Evolutionary conservation across 1,140 invertebrate genomes (phyloP).

Genomic region (Platyscapa corneri): DNA sequence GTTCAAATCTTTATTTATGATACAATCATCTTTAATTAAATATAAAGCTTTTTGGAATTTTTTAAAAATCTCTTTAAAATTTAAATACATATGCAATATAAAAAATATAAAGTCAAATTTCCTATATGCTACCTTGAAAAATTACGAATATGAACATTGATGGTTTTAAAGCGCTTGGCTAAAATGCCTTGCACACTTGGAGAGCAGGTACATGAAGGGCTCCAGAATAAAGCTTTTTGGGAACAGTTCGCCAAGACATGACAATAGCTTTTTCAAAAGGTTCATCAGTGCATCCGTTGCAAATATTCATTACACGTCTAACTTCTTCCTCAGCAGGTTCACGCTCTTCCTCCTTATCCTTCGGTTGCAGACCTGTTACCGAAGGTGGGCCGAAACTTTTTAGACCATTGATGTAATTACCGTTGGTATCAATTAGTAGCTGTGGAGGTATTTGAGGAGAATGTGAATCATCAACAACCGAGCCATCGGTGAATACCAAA

Average conservation of each 20-base stretch:
- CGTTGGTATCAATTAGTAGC: conserved; percentile 64
- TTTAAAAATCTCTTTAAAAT: neutral
- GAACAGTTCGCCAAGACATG: conserved; percentile 82
- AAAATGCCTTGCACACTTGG: conserved; percentile 83
- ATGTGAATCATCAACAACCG: conserved; percentile 79
- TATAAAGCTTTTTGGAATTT: neutral
- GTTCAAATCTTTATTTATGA: no score
- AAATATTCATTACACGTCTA: conserved; percentile 83
- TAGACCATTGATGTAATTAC: conserved; percentile 76
- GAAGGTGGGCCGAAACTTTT: conserved; percentile 79
- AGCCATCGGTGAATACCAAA: conserved; percentile 79
- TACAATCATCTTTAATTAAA: no score
- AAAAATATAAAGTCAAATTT: neutral
- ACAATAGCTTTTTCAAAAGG: conserved; percentile 85
- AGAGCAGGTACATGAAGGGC: conserved; percentile 80
- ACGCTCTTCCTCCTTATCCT: conserved; percentile 78
- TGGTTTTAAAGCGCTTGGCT: conserved; percentile 56
- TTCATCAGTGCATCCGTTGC: conserved; percentile 82
- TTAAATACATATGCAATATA: neutral
- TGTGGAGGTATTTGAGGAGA: conserved; percentile 54
- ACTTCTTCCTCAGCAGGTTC: conserved; percentile 89
- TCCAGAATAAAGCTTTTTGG: conserved; percentile 84
- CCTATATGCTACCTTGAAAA: neutral
- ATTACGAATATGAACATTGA: neutral
- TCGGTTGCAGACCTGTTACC: conserved; percentile 30